Evolutionary conservation across 2,888 invertebrate species (phyloP).

Genomic region (Eilema caniola): DNA sequence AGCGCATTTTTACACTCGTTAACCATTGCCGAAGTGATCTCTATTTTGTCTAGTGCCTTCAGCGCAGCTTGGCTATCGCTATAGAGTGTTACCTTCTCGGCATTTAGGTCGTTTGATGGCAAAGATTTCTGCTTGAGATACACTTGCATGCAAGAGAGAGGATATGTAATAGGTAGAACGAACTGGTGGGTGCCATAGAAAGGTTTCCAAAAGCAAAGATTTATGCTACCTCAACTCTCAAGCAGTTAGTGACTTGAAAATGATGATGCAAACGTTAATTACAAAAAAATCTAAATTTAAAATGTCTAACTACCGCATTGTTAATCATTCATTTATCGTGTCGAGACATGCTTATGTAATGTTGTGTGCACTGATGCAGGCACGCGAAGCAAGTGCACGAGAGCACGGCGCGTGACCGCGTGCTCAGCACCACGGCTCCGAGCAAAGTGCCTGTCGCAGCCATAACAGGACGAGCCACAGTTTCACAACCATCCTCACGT

Average conservation of each 20-base stretch:
- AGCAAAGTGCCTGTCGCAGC: constrained; percentile 84
- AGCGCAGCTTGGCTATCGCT: too few species aligned
- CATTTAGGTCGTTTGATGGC: too few species aligned
- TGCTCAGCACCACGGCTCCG: constrained; percentile 70
- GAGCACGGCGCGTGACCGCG: constrained; percentile 86
- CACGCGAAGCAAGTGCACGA: constrained; percentile 88
- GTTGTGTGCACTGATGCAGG: constrained; percentile 59
- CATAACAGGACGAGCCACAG: constrained; percentile 76
- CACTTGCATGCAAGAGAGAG: too few species aligned
- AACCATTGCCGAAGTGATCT: too few species aligned
- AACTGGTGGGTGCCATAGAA: too few species aligned
- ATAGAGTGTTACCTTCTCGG: too few species aligned
- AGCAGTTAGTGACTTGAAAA: neutral
- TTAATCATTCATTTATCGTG: neutral
- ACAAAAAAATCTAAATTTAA: neutral
- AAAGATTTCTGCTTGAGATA: too few species aligned
- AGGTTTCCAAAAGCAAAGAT: too few species aligned
- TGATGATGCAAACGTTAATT: neutral
- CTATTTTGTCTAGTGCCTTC: too few species aligned
- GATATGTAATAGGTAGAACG: too few species aligned
- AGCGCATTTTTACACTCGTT: too few species aligned
- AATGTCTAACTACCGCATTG: neutral
- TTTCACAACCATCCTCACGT: constrained; percentile 77
- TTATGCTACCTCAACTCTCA: too few species aligned
- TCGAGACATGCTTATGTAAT: neutral